Evolutionary conservation across 2,113 vertebrate genomes (phyloP), one percentile per base, ranked within the genome.

Genomic region (Arenaria interpres): DNA sequence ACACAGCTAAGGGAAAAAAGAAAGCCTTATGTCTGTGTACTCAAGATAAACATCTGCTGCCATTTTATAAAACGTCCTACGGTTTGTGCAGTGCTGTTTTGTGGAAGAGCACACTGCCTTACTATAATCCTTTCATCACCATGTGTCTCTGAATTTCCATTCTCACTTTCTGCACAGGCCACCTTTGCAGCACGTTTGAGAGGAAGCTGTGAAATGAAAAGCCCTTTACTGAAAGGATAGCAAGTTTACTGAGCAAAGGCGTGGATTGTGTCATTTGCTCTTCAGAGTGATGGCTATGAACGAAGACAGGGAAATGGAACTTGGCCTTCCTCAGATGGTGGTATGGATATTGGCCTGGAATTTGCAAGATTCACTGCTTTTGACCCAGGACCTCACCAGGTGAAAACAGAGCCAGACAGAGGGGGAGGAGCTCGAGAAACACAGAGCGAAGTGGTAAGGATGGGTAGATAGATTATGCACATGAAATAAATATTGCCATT

Each of bases 11-110:
- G 6, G 18, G 5, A 48, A 35, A 39, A 64, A 85, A 88, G 51
- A 1, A 0, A 0, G 2, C 20, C 4, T 71, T 72, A 24, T 28
- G 11, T 60, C 27, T 68, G 4, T 39, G 16, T n/a, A 76, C n/a
- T 63, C n/a, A 69, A 62, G 41, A 69, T 60, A 92, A 93, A 73
- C 2, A 82, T 48, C 56, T 85, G 7, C 69, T 76, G 48, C 16
- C 75, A 62, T 74, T 95, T 82, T 27, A 59, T 54, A 54, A 69
- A 85, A 62, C 2, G 1, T 32, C 37, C 35, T 51, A 14, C 27
- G 25, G 54, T 50, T 68, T 87, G 21, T 68, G 39, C 32, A 43
- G 2, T 68, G 56, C 27, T 89, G 46, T 54, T 87, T 63, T 46
- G 21, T 78, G 37, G 43, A 77, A 78, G 37, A 82, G 12, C 28